Percentiles rank a stretch among this genome's conserved stretches.
Conservation (phyloP, 2,888 invertebrate genomes). For the Tanaodytes sp. region DNA sequence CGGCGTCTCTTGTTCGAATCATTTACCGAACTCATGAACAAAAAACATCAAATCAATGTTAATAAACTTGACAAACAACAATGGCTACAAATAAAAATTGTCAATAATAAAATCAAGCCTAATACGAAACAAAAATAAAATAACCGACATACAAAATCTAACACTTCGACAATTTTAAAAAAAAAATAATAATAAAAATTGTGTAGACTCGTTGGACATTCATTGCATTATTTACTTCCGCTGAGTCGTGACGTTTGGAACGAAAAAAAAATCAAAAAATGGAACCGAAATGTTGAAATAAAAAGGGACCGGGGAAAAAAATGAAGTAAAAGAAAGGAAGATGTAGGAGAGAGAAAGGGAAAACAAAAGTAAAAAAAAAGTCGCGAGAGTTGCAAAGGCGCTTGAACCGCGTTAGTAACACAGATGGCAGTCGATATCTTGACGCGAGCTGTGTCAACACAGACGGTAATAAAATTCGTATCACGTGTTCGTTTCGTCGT, state of each 20-base stretch:
- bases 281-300: conserved; percentile 2
- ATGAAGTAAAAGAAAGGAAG: background rate
- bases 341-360: background rate
- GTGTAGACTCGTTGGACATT: no score
- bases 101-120: no score
- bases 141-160: no score
- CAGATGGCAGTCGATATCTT: conserved; percentile 63
- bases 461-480: conserved; percentile 64
- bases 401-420: conserved; percentile 50
- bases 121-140: no score
- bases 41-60: no score
- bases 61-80: no score
- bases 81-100: no score
- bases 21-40: no score
- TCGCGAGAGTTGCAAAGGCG: conserved; percentile 22
- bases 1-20: conserved; percentile 53
- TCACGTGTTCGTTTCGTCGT: conserved; percentile 53
- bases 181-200: no score
- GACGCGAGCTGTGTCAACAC: conserved; percentile 64
- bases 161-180: no score
- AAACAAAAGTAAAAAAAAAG: background rate
- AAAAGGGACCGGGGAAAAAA: background rate
- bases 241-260: conserved; percentile 19
- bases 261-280: no score
- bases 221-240: conserved; percentile 43